These are phyloP conservation scores for Branchipolynoe longqiensis DNA, from an alignment of 2,888 invertebrate genomes.

Conservation along the genomic window DNA sequence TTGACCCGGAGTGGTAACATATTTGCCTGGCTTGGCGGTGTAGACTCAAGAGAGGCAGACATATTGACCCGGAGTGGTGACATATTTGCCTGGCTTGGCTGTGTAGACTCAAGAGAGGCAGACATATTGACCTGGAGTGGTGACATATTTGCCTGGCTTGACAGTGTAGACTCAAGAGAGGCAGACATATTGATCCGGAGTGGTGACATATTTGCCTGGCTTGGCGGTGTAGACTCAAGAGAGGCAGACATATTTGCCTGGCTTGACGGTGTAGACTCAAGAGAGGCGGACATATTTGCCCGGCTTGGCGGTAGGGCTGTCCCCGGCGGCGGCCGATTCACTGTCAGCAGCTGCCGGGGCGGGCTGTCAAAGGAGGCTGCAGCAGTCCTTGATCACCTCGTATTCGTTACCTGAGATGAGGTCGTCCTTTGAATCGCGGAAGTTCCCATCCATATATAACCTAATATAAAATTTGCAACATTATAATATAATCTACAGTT, in stretches of 20 bases:
- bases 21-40: not conserved
- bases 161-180: no score
- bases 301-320: conserved; percentile 41
- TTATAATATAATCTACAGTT: no score
- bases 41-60: not conserved
- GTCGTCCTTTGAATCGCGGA: not conserved
- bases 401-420: conserved; percentile 9
- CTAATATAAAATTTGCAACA: no score
- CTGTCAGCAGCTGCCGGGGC: conserved; percentile 44
- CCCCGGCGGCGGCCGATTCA: conserved; percentile 38
- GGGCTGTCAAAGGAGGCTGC: conserved; percentile 50
- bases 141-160: not conserved
- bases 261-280: not conserved
- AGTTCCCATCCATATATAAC: conserved; percentile 37
- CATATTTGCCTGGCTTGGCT: not conserved
- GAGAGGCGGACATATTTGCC: conserved; percentile 48
- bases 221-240: not conserved
- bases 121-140: not conserved
- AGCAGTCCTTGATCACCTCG: conserved; percentile 42
- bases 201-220: not conserved
- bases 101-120: not conserved
- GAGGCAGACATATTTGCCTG: not conserved
- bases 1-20: conserved; percentile 16
- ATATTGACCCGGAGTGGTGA: no score
- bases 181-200: no score